These are phyloP conservation scores for Platynereis dumerilii DNA, from an alignment of 2,888 invertebrate species.

Conservation along the genomic window DNA sequence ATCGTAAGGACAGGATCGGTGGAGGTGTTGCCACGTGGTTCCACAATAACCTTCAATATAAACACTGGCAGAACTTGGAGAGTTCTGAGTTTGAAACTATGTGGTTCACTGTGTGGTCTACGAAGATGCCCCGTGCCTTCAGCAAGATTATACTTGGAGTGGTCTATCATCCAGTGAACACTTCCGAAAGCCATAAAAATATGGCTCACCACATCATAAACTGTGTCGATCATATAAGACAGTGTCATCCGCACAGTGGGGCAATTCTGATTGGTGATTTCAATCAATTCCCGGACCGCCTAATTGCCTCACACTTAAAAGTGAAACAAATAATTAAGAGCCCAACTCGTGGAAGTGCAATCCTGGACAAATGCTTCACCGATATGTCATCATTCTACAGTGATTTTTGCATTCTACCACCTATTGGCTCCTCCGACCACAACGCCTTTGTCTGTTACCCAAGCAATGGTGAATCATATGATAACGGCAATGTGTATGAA, in stretches of 20 bases:
- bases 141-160: neutral
- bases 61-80: neutral
- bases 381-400: too few relatives aligned
- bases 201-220: neutral
- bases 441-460: too few relatives aligned
- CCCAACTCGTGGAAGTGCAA: too few relatives aligned
- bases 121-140: neutral
- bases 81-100: neutral
- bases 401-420: too few relatives aligned
- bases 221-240: neutral
- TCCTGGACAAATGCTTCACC: too few relatives aligned
- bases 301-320: neutral
- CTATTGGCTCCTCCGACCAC: too few relatives aligned
- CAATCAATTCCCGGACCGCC: too few relatives aligned
- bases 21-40: neutral
- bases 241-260: neutral
- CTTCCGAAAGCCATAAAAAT: too few relatives aligned
- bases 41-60: neutral
- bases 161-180: neutral
- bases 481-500: too few relatives aligned
- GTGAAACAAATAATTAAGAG: neutral
- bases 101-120: neutral
- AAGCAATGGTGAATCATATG: too few relatives aligned
- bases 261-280: neutral
- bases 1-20: neutral